Evolutionary conservation across 2,113 vertebrate genomes (phyloP), one percentile per base, ranked within the genome.

Genomic region (Glaucidium brasilianum): DNA sequence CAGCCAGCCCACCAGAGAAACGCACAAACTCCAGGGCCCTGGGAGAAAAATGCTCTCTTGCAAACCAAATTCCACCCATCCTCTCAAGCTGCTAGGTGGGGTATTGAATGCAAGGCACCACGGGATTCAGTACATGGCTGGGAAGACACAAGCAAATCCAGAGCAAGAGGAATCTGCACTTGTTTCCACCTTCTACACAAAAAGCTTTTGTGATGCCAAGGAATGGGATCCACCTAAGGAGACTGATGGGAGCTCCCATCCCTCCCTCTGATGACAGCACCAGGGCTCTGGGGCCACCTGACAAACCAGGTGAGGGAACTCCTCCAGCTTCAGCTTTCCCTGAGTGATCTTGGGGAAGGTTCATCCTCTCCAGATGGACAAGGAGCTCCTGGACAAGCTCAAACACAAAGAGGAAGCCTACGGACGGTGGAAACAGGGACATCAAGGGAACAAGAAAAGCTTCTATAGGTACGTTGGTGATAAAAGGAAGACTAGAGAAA

Each of bases 1-100:
- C 37, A 25, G 5, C 7, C 60, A 45, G 53, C 29, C 27, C 56
- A 39, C 29, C 17, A 41, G 21, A n/a, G 59, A 29, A 23, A 26
- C 0, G 9, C 2, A 41, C 17, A 5, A 56, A n/a, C 60, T 11
- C 19, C 0, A 2, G 45, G 59, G 45, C 22, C 22, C 3, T 16
- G 22, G 19, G 30, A 77, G 35, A 20, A 43, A 37, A 76, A 25
- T 0, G 1, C 34, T 60, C 39, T 50, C 35, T 29, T 15, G 29
- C 39, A n/a, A 8, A 21, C 50, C 55, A 39, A 16, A 34, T 39
- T 12, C 30, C 29, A 47, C 43, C 47, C 50, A 45, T 5, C 29
- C 37, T 49, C 35, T 47, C 29, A 23, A 20, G 49, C 49, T 68
- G 32, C 23, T 21, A 23, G 9, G n/a, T 3, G 1, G 0, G 15